A percentile compares a stretch with the other conserved stretches of the same genome.
Evolutionary conservation across 2,113 vertebrate species (phyloP).

Genomic region (Calidris pygmaea): DNA sequence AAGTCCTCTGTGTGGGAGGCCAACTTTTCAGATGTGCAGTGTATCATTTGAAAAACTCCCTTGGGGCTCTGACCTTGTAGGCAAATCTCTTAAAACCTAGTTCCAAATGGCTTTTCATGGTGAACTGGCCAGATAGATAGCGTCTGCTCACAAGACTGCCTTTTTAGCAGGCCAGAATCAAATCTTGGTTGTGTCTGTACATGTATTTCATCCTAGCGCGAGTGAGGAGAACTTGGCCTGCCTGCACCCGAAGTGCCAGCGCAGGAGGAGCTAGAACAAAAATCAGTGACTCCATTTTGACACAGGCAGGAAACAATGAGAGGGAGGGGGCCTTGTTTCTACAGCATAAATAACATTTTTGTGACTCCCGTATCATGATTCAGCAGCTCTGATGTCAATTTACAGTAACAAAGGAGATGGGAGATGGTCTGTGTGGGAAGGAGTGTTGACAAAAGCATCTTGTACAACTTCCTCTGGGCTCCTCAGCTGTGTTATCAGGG

Average conservation of each 20-base stretch:
- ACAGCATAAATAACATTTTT: constrained; percentile 51
- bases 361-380: constrained; percentile 49
- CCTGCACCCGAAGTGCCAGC: not conserved
- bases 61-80: not conserved
- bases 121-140: not conserved
- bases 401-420: constrained; percentile 58
- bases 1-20: not conserved
- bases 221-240: not conserved
- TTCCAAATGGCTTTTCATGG: not conserved
- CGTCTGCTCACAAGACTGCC: not conserved
- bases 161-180: not conserved
- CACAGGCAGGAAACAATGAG: constrained; percentile 39
- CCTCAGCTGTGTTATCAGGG: constrained; percentile 59
- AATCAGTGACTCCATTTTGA: constrained; percentile 49
- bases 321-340: constrained; percentile 17
- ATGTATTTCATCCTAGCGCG: not conserved
- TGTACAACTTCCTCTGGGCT: constrained; percentile 71
- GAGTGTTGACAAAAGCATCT: constrained; percentile 65
- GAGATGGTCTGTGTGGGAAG: constrained; percentile 58
- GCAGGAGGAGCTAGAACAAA: not conserved
- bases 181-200: not conserved
- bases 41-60: constrained; percentile 11
- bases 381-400: constrained; percentile 68
- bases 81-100: not conserved
- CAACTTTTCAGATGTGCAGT: not conserved